These are phyloP conservation scores for Drosophila eohydei DNA, from an alignment of 2,888 invertebrate genomes.

Conservation along the genomic window DNA sequence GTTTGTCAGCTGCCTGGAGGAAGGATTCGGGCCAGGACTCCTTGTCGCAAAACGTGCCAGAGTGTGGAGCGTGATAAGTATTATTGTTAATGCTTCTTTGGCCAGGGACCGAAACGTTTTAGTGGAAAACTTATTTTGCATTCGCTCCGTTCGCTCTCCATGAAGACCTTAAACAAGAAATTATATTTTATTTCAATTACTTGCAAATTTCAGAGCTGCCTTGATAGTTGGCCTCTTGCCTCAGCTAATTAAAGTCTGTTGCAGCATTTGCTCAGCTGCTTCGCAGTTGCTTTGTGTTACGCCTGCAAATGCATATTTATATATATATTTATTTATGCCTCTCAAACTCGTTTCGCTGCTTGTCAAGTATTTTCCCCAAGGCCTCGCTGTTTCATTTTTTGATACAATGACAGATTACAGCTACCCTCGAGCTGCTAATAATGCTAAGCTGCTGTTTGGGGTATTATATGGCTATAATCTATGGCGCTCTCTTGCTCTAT, in stretches of 20 bases:
- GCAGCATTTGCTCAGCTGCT: slow-evolving; percentile 37
- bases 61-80: slow-evolving; percentile 75
- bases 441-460: slow-evolving; percentile 70
- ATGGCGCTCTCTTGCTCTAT: slow-evolving; percentile 14
- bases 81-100: slow-evolving; percentile 69
- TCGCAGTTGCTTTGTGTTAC: not conserved
- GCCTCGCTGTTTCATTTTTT: slow-evolving; percentile 23
- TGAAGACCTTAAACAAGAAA: slow-evolving; percentile 16
- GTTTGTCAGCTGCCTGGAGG: slow-evolving; percentile 54
- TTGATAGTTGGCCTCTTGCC: not conserved
- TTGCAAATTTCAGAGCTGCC: not conserved
- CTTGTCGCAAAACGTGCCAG: slow-evolving; percentile 51
- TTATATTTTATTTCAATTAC: slow-evolving; percentile 24
- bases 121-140: slow-evolving; percentile 40
- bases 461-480: slow-evolving; percentile 70
- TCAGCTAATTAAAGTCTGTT: slow-evolving; percentile 22
- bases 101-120: slow-evolving; percentile 35
- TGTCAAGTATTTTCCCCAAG: slow-evolving; percentile 34
- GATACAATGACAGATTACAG: slow-evolving; percentile 50
- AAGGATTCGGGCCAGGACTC: not conserved
- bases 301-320: not conserved
- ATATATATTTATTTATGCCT: not conserved
- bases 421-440: slow-evolving; percentile 28
- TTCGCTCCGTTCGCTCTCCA: slow-evolving; percentile 8
- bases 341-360: slow-evolving; percentile 31